phyloP scores from a whole-genome alignment of 2,113 vertebrate genomes.

The Anarrhichthys ocellatus region DNA sequence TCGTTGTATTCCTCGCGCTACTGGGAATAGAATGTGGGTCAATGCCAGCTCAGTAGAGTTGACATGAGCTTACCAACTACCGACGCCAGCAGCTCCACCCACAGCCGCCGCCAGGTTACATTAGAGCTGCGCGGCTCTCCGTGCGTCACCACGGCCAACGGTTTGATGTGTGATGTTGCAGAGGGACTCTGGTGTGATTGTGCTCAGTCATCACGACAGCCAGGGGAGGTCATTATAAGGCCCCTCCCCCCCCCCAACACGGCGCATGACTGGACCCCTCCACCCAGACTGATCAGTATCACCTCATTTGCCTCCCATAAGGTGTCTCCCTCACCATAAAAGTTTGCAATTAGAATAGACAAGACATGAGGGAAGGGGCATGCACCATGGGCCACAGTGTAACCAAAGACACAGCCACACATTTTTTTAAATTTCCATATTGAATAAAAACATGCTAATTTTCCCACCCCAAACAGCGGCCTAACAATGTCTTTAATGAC shows the following conservation, averaged over 20 bases:
- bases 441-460: neutral
- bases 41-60: conserved; percentile 71
- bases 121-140: neutral
- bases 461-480: neutral
- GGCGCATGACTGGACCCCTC: neutral
- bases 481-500: too few species aligned
- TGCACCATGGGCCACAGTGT: neutral
- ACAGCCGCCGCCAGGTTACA: conserved; percentile 49
- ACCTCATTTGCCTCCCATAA: neutral
- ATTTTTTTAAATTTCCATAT: neutral
- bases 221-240: neutral
- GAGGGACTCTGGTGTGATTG: conserved; percentile 8
- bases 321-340: neutral
- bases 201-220: neutral
- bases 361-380: neutral
- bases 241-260: neutral
- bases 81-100: conserved; percentile 57
- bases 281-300: neutral
- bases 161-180: conserved; percentile 15
- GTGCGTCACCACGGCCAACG: conserved; percentile 13
- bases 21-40: conserved; percentile 82
- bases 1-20: conserved; percentile 41
- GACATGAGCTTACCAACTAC: conserved; percentile 68
- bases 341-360: neutral
- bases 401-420: neutral